Conservation (phyloP, 2,888 invertebrate species). For the Subacronicta megacephala region DNA sequence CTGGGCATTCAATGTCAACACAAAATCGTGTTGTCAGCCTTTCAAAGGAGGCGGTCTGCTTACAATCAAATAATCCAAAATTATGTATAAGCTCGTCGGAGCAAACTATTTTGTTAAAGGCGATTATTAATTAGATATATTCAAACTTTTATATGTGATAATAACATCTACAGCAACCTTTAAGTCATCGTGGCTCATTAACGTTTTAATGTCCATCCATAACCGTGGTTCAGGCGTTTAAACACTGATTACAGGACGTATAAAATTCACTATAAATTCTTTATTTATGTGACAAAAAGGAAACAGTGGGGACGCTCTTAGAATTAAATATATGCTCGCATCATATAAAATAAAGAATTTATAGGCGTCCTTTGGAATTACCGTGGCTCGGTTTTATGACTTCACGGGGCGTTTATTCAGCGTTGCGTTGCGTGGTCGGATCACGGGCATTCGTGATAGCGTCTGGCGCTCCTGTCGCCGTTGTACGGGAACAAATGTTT, state of each 20-base stretch:
- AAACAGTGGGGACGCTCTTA: constrained; percentile 83
- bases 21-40: constrained; percentile 67
- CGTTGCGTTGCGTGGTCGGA: constrained; percentile 80
- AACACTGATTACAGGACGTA: constrained; percentile 76
- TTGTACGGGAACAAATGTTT: constrained; percentile 72
- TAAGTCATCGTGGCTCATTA: constrained; percentile 70
- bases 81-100: constrained; percentile 54
- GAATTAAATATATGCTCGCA: constrained; percentile 87
- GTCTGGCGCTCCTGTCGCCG: constrained; percentile 69
- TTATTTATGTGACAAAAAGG: constrained; percentile 84
- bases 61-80: constrained; percentile 64
- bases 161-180: constrained; percentile 68
- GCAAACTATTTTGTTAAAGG: constrained; percentile 59
- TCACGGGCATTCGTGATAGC: constrained; percentile 78
- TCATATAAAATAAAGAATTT: constrained; percentile 89
- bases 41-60: constrained; percentile 72
- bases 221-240: constrained; percentile 69
- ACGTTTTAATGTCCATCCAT: constrained; percentile 66
- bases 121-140: constrained; percentile 61
- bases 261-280: constrained; percentile 82
- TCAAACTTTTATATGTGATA: constrained; percentile 62
- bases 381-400: constrained; percentile 86
- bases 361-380: constrained; percentile 88
- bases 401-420: constrained; percentile 86
- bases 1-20: constrained; percentile 65